Base-by-base conservation (phyloP, 2,113 vertebrate species). In the Mungos mungo region DNA sequence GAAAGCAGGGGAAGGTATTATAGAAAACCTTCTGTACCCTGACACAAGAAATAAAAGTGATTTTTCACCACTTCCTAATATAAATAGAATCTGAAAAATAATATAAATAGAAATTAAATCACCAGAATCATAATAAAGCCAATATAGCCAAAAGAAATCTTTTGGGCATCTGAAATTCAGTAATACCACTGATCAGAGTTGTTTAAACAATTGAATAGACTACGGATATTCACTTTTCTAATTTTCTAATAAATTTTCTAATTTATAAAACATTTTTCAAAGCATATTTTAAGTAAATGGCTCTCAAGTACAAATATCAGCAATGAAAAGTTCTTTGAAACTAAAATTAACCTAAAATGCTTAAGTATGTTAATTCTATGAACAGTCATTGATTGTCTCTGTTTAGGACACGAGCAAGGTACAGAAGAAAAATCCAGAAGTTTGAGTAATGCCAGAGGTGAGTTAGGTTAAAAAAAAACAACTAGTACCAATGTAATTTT, bases 31-130 rank as follows among this genome's bases (percentile, higher is more conserved):
- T 71, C 31, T 92, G 21, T 66, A 66, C 7, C 41, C 45, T 35
- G 72, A 97, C 85, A 69, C 77, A 89, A 57, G 35, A 95, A 98
- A 90, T 88, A 69, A 94, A 97, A 91, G 25, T 68, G 86, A 81
- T 90, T 95, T 95, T 72, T 83, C 54, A 90, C 80, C 33, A 31
- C 31, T 54, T 74, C 29, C 29, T 94, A 88, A 91, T 86, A 93
- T 13, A 96, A 97, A 90, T 63, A 91, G 23, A 95, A 88, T 88
- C 31, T 94, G 71, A 96, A 96, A 88, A 85, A 50, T 45, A 95
- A 65, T 83, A 50, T 65, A 89, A 95, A 80, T 33, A 88, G 4
- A 9, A 63, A 90, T 65, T 84, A 96, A 94, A 81, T 72, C 45
- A 88, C 27, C 57, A 85, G 81, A 96, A 93, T 57, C 60, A 66